Base-by-base conservation (phyloP, 2,113 vertebrate genomes). In the Chionis minor region DNA sequence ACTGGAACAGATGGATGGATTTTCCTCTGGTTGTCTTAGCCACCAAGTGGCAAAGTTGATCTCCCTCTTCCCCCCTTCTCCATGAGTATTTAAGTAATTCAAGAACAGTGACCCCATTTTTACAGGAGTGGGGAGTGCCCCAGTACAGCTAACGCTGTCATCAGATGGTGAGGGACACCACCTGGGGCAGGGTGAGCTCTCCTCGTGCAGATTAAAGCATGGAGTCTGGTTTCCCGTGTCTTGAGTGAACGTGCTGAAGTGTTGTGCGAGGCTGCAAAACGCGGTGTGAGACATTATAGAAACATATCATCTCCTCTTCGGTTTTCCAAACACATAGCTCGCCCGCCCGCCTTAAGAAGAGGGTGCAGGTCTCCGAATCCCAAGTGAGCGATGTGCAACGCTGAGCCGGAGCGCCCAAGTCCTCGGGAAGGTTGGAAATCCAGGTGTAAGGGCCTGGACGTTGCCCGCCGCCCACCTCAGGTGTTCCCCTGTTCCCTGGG, bases 331-430 rank as follows among this genome's bases (percentile, higher is more conserved):
- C 30, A n/a, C 15, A 6, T 2, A 35, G 14, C 38, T 75, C 24
- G 26, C 11, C 10, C 23, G 19, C 4, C 52, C 51, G 4, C 9
- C 14, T 63, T 32, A 27, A 54, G 59, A 23, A 77, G 35, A 51
- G 20, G 6, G 4, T 40, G 12, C 40, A 33, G 17, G 22, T 62
- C 32, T 59, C 22, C 1, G 2, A 23, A 59, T 27, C 42, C n/a
- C 32, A 4, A 10, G 27, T 9, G 22, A 75, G 24, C 38, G 59
- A 8, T 0, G 2, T 52, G 56, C 51, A 40, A 3, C 4, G 75
- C 26, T 40, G 61, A 5, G 2, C 5, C 4, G 5, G 55, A 59
- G 33, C 2, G 9, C 30, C 12, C 38, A 12, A 11, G 9, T 13
- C 16, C 49, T 44, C 12, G 8, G 26, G 56, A 35, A 54, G 15